A percentile compares a stretch with the other conserved stretches of the same genome.
Evolutionary conservation across 2,888 invertebrate species (phyloP).

Genomic region (Mimas tiliae): DNA sequence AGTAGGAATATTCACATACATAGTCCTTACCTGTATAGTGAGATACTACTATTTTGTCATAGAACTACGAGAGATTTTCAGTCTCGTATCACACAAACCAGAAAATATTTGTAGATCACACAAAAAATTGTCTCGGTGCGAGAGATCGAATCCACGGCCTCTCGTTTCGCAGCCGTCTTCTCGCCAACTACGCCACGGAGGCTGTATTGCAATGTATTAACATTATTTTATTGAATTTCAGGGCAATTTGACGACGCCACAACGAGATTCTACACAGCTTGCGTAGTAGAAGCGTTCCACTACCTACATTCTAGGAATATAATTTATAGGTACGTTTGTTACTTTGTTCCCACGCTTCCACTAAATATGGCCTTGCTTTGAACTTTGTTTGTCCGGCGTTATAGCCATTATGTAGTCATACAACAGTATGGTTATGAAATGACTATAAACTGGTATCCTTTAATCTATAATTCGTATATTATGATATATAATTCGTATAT

Average conservation of each 20-base stretch:
- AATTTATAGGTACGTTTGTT: slow-evolving; percentile 88
- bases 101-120: too few relatives aligned
- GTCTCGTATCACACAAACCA: too few relatives aligned
- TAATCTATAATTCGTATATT: too few relatives aligned
- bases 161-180: neutral
- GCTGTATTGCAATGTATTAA: neutral
- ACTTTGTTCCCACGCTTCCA: neutral
- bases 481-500: too few relatives aligned
- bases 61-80: too few relatives aligned
- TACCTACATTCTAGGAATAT: slow-evolving; percentile 98
- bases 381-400: neutral
- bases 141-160: too few relatives aligned
- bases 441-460: too few relatives aligned
- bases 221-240: slow-evolving; percentile 44
- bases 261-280: slow-evolving; percentile 97
- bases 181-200: neutral
- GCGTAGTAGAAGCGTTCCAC: slow-evolving; percentile 99
- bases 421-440: neutral
- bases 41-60: too few relatives aligned
- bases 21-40: too few relatives aligned
- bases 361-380: neutral
- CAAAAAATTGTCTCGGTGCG: too few relatives aligned
- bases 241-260: slow-evolving; percentile 96
- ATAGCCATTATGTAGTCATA: neutral
- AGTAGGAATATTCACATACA: too few relatives aligned